A percentile compares a stretch with the other conserved stretches of the same genome.
Evolutionary conservation across 1,140 invertebrate genomes (phyloP).

Genomic region (Drosophila tsacasi): DNA sequence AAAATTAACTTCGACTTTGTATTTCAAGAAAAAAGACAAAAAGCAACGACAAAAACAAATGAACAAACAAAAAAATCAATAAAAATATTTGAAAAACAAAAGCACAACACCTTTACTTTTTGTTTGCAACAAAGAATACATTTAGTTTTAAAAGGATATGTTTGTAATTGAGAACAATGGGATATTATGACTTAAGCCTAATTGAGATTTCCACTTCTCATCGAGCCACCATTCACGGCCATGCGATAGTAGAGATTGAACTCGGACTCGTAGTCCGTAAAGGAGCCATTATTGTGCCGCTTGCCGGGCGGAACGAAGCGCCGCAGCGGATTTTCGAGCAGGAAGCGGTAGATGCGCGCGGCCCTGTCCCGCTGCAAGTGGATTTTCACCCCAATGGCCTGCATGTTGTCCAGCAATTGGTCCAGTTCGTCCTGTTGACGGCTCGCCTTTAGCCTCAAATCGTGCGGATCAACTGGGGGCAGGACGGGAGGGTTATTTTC

Average conservation of each 20-base stretch:
- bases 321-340: conserved; percentile 70
- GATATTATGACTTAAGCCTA: background rate
- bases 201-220: conserved; percentile 5
- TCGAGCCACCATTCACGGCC: conserved; percentile 43
- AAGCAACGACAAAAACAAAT: conserved; percentile 23
- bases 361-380: conserved; percentile 61
- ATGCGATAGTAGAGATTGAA: conserved; percentile 79
- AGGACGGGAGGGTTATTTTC: background rate
- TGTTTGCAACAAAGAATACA: conserved; percentile 11
- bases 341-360: conserved; percentile 65
- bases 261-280: conserved; percentile 71
- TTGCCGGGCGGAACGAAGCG: conserved; percentile 66
- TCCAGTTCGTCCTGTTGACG: conserved; percentile 71
- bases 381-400: conserved; percentile 58
- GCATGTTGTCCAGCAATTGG: conserved; percentile 73
- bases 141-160: background rate
- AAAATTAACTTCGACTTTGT: conserved; percentile 67
- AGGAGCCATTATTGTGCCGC: conserved; percentile 63
- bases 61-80: conserved; percentile 39
- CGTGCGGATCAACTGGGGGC: conserved; percentile 66
- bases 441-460: conserved; percentile 58
- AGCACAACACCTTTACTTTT: background rate
- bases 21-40: conserved; percentile 47
- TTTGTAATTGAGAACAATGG: conserved; percentile 3
- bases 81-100: conserved; percentile 64